Conservation (phyloP, 1,140 invertebrate species). For the Chionoecetes opilio region DNA sequence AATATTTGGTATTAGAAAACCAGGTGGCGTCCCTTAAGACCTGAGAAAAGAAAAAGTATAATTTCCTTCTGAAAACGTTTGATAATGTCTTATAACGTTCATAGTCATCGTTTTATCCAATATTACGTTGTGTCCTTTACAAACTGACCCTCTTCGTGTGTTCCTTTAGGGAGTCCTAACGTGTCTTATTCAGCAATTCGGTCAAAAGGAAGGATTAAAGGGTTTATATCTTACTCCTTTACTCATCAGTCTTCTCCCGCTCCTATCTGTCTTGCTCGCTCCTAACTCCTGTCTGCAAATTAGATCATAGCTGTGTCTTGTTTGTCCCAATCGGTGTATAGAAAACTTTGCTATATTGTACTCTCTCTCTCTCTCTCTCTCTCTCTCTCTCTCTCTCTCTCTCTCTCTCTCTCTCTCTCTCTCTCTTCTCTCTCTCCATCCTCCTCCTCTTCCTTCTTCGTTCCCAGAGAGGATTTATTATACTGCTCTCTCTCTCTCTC, state of each 20-base stretch:
- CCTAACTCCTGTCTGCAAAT: neutral
- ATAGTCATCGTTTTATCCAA: neutral
- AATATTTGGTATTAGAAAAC: no score
- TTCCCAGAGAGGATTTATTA: no score
- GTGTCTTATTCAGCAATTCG: no score
- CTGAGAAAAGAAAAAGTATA: no score
- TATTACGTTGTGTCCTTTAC: neutral
- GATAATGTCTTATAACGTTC: no score
- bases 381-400: constrained; percentile 47
- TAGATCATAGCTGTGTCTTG: neutral
- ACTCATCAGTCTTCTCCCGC: neutral
- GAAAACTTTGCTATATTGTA: no score
- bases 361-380: constrained; percentile 50
- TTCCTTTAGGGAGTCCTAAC: neutral
- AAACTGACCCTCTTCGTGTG: neutral
- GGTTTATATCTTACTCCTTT: neutral
- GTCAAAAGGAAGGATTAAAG: no score
- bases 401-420: constrained; percentile 56
- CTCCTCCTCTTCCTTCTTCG: neutral
- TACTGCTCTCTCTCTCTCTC: constrained; percentile 53
- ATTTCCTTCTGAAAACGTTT: no score
- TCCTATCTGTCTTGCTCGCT: neutral
- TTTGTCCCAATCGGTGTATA: no score
- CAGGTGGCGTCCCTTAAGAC: no score
- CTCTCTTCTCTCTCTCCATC: constrained; percentile 7